Evolutionary conservation across 2,797 vertebrate genomes (phyloP).

Genomic region (Anguilla marmorata): DNA sequence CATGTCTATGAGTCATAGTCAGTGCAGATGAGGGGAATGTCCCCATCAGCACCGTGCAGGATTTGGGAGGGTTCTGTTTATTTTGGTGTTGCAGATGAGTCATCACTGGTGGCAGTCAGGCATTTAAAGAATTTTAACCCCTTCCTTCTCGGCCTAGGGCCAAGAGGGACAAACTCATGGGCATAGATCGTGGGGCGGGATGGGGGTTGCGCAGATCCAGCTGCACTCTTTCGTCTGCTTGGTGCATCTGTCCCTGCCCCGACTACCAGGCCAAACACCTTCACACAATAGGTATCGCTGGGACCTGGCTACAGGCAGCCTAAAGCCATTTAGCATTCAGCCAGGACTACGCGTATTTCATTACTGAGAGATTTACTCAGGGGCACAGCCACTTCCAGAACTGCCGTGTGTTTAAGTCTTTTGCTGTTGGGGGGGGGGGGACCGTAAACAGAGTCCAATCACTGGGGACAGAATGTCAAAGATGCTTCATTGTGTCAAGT

Average conservation of each 20-base stretch:
- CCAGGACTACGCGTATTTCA: not conserved
- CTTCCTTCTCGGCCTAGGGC: not conserved
- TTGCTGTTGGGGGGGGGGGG: not conserved
- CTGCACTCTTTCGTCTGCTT: too few species aligned
- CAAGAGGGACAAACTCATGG: not conserved
- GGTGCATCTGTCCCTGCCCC: not conserved
- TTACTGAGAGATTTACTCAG: not conserved
- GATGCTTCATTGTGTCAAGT: constrained; percentile 2
- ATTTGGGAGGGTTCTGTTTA: constrained; percentile 23
- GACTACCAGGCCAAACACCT: not conserved
- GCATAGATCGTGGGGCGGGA: not conserved
- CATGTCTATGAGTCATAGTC: not conserved
- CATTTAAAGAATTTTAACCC: constrained; percentile 25
- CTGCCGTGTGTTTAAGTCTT: not conserved
- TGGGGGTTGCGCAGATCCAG: not conserved
- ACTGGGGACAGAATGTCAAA: not conserved
- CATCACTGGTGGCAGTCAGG: constrained; percentile 20
- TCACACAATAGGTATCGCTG: not conserved
- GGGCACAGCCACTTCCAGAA: not conserved
- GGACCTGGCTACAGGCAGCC: not conserved
- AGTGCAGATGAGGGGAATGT: constrained; percentile 37
- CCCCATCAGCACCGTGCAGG: not conserved
- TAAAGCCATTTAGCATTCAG: constrained; percentile 12
- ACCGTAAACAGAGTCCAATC: not conserved
- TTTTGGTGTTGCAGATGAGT: constrained; percentile 17